Evolutionary conservation across 2,888 invertebrate species (phyloP), one percentile per base, ranked within the genome.

Genomic region (Leptura quadrifasciata): DNA sequence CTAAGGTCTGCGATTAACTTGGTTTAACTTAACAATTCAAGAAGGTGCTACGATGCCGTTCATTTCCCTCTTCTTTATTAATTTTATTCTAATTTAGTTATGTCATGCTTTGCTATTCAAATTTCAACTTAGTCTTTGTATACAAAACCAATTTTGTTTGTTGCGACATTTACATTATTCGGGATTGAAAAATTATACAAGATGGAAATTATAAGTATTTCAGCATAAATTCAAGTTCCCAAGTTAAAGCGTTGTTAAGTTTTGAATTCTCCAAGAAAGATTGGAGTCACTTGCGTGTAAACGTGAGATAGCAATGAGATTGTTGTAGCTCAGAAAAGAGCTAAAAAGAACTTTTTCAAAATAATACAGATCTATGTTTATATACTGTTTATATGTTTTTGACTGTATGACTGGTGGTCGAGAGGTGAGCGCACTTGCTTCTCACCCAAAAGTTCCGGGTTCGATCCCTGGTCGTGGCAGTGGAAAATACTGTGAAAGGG

Each of bases 71-170:
- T 76, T 39, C 83, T 80, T 81, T 82, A 84, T 83, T 84, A 85
- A 84, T 84, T 84, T 84, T 84, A 84, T 85, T 84, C 81, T 82
- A 81, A 83, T 84, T 79, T 63, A 60, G 74, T 77, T 75, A 79
- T 77, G 76, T 75, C 67, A 68, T 52, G 77, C 77, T 76, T 72
- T 76, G 75, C 74, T 69, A 78, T 78, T 78, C 72, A 74, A 76
- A 76, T 78, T 78, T 65, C 74, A 58, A 60, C 72, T 60, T 65
- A 68, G 76, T 72, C 78, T 78, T 69, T 74, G 78, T 78, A 74
- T 78, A 72, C 76, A 74, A 60, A 76, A 69, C 72, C 74, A 78
- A 78, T 78, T 78, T 78, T 74, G 74, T 75, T 76, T 76, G 74
- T 70, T 68, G 64, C 74, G 67, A 73, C 76, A 78, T 78, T 78